Percentiles rank a stretch among this genome's conserved stretches.
phyloP scores from a whole-genome alignment of 2,888 invertebrate species.

The Cacoxenus indagator region DNA sequence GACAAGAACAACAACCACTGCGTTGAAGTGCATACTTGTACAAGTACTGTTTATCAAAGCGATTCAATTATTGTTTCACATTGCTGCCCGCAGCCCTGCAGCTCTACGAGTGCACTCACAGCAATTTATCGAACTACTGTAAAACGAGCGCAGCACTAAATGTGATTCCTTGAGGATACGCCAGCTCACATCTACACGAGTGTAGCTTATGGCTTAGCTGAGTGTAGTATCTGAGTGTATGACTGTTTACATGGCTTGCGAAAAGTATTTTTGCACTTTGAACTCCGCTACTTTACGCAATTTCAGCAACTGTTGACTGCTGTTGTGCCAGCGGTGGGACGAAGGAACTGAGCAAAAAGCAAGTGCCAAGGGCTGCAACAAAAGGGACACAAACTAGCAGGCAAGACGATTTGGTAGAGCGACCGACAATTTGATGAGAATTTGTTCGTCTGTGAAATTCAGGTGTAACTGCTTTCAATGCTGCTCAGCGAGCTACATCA shows the following conservation, averaged over 20 bases:
- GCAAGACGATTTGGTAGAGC: neutral
- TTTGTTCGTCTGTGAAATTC: neutral
- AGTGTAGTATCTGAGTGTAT: too few species aligned
- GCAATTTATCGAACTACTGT: neutral
- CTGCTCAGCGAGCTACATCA: too few species aligned
- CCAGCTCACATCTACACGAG: neutral
- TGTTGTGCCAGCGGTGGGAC: too few species aligned
- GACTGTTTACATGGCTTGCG: too few species aligned
- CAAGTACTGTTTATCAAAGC: neutral
- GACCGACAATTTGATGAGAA: slow-evolving; percentile 2
- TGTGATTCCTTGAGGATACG: neutral
- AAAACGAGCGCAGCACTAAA: neutral
- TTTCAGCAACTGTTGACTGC: too few species aligned
- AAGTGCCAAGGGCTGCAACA: too few species aligned
- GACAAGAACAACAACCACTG: neutral
- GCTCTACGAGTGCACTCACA: too few species aligned
- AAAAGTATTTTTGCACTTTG: too few species aligned
- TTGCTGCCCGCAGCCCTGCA: too few species aligned
- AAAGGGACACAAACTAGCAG: too few species aligned
- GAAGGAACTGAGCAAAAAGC: too few species aligned
- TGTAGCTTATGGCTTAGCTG: neutral
- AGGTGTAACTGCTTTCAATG: neutral
- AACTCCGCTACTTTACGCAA: too few species aligned
- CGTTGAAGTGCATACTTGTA: neutral
- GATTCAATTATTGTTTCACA: slow-evolving; percentile 1